A percentile compares a stretch with the other conserved stretches of the same genome.
Evolutionary conservation across 2,797 vertebrate species (phyloP).

Genomic region (Scleropages formosus): DNA sequence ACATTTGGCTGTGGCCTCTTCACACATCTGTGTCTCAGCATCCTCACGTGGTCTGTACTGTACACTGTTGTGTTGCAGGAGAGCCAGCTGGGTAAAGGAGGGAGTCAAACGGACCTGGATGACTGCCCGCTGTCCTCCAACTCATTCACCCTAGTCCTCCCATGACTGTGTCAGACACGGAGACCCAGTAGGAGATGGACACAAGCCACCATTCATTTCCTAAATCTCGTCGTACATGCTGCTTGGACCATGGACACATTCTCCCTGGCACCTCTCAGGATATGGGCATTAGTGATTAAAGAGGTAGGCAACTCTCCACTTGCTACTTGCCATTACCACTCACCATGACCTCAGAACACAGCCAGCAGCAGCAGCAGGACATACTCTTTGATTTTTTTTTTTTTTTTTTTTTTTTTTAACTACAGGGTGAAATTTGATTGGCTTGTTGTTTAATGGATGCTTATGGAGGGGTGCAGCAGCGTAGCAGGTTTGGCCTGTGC

Average conservation of each 20-base stretch:
- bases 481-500: too few species aligned
- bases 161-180: slow-evolving; percentile 18
- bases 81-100: not conserved
- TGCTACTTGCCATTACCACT: not conserved
- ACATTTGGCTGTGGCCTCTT: not conserved
- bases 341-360: not conserved
- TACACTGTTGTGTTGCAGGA: not conserved
- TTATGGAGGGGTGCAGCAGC: too few species aligned
- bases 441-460: not conserved
- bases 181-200: not conserved
- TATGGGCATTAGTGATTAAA: slow-evolving; percentile 10
- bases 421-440: not conserved
- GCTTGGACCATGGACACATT: not conserved
- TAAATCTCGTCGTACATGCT: not conserved
- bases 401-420: not conserved
- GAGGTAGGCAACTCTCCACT: not conserved
- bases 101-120: slow-evolving; percentile 37
- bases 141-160: slow-evolving; percentile 29
- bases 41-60: too few species aligned
- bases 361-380: not conserved
- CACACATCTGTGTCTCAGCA: not conserved
- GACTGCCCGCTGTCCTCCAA: slow-evolving; percentile 41
- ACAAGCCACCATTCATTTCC: slow-evolving; percentile 26
- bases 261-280: not conserved
- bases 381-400: not conserved